These are phyloP conservation scores for Myotis pilosus DNA, from an alignment of 2,797 vertebrate species.

Conservation along the genomic window DNA sequence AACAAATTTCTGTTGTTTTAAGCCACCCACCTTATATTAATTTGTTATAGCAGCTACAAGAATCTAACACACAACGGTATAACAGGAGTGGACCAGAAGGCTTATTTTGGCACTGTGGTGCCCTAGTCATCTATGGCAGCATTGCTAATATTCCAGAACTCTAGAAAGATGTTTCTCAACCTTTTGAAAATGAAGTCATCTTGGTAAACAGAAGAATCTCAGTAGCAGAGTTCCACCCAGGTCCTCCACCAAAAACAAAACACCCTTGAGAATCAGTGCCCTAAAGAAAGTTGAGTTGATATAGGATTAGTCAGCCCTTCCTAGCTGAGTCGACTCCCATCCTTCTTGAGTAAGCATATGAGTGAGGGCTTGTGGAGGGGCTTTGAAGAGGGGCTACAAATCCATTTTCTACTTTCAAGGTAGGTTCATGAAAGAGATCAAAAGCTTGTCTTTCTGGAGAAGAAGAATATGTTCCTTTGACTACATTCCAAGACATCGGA, in stretches of 20 bases:
- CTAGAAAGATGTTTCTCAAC: background rate
- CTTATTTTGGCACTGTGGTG: too few species aligned
- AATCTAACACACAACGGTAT: background rate
- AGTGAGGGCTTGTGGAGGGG: accelerated
- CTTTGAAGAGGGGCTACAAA: background rate
- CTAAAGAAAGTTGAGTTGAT: background rate
- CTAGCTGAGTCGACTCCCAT: background rate
- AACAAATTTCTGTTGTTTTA: background rate
- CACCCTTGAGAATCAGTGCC: background rate
- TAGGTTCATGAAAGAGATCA: background rate
- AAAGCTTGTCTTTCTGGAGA: background rate
- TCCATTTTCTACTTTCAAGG: background rate
- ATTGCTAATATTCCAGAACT: background rate
- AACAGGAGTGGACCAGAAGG: background rate
- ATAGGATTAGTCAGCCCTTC: background rate
- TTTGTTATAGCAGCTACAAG: background rate
- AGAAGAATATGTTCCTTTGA: conserved; percentile 15
- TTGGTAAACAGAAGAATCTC: background rate
- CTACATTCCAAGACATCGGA: background rate
- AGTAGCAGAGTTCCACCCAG: background rate
- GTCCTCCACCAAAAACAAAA: background rate
- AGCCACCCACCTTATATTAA: background rate
- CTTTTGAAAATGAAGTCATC: background rate
- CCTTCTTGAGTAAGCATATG: background rate
- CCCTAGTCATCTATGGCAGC: background rate